These are phyloP conservation scores for Agrotis puta DNA, from an alignment of 2,888 invertebrate genomes.

Conservation along the genomic window DNA sequence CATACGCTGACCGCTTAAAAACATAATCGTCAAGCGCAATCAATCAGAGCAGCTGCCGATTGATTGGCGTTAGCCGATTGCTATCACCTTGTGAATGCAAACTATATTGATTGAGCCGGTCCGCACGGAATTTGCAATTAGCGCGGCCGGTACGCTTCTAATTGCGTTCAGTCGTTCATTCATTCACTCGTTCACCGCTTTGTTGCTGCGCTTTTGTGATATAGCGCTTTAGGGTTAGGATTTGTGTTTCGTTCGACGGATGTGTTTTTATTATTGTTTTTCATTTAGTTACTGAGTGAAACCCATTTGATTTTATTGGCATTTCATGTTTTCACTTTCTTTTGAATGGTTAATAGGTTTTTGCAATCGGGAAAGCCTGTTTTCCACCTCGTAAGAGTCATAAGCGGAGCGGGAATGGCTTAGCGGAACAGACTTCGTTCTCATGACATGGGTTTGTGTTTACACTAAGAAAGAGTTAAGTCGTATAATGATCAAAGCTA, in stretches of 20 bases:
- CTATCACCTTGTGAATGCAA: slow-evolving; percentile 71
- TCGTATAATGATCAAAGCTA: too few species aligned
- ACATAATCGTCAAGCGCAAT: slow-evolving; percentile 71
- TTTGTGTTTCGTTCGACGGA: slow-evolving; percentile 30
- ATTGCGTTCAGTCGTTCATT: slow-evolving; percentile 74
- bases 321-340: background rate
- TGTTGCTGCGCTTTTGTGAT: slow-evolving; percentile 70
- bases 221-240: slow-evolving; percentile 47
- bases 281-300: slow-evolving; percentile 1
- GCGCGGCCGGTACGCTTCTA: slow-evolving; percentile 75
- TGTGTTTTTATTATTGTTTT: slow-evolving; percentile 28
- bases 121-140: slow-evolving; percentile 81
- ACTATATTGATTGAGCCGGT: slow-evolving; percentile 76
- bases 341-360: too few species aligned
- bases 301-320: background rate
- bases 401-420: too few species aligned
- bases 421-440: too few species aligned
- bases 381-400: too few species aligned
- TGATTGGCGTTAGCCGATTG: slow-evolving; percentile 72
- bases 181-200: slow-evolving; percentile 67
- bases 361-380: too few species aligned
- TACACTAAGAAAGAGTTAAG: too few species aligned
- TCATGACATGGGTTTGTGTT: too few species aligned
- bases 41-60: slow-evolving; percentile 67
- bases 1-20: slow-evolving; percentile 65